These are phyloP conservation scores for Acleris literana DNA, from an alignment of 2,888 invertebrate genomes.

Conservation along the genomic window DNA sequence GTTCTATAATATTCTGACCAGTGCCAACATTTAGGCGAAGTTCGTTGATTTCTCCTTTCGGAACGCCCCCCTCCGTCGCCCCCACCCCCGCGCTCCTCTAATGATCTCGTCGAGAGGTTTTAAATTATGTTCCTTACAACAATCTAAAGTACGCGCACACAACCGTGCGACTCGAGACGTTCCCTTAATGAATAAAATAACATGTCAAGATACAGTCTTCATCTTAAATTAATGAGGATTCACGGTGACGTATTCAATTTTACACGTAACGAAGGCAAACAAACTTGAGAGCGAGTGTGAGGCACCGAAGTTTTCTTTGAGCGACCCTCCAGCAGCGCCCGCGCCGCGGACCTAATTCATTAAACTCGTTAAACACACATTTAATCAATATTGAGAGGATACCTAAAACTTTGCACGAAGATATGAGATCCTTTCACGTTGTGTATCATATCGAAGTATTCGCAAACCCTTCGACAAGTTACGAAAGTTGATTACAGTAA, in stretches of 20 bases:
- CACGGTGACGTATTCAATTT: slow-evolving; percentile 77
- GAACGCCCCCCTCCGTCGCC: slow-evolving; percentile 41
- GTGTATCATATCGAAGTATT: slow-evolving; percentile 55
- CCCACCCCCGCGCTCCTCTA: slow-evolving; percentile 54
- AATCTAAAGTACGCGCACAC: slow-evolving; percentile 71
- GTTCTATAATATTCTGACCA: slow-evolving; percentile 17
- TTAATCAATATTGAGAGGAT: slow-evolving; percentile 79
- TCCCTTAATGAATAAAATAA: slow-evolving; percentile 81
- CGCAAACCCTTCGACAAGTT: slow-evolving; percentile 51
- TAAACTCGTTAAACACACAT: slow-evolving; percentile 69
- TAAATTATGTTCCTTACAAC: slow-evolving; percentile 79
- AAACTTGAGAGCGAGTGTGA: slow-evolving; percentile 56
- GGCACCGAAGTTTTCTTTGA: slow-evolving; percentile 28
- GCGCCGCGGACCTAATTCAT: slow-evolving; percentile 67
- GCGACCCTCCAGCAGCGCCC: slow-evolving; percentile 43
- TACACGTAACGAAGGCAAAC: slow-evolving; percentile 76
- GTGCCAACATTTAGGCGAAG: slow-evolving; percentile 28
- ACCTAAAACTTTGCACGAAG: slow-evolving; percentile 67
- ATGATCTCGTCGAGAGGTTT: slow-evolving; percentile 76
- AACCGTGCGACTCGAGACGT: slow-evolving; percentile 64
- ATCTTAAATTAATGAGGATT: slow-evolving; percentile 81
- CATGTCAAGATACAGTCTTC: slow-evolving; percentile 79
- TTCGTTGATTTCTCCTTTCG: slow-evolving; percentile 20
- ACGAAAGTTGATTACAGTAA: slow-evolving; percentile 64
- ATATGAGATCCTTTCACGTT: slow-evolving; percentile 43